Evolutionary conservation across 1,140 invertebrate species (phyloP).

Genomic region (Leptinotarsa defecta): DNA sequence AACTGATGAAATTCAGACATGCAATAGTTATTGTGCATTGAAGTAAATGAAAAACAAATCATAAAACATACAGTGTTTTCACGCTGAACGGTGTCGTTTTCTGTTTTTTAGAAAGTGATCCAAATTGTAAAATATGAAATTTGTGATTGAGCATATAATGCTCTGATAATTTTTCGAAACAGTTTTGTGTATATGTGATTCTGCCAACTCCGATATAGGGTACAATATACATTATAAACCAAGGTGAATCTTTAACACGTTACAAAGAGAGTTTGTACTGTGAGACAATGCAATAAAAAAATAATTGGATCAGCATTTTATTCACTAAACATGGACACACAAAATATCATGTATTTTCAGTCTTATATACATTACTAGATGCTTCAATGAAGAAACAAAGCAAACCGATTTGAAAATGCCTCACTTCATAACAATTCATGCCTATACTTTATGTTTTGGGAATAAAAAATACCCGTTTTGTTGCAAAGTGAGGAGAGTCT

Average conservation of each 20-base stretch:
- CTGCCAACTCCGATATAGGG: background rate
- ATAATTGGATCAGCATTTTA: conserved; percentile 29
- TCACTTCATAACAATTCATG: conserved; percentile 26
- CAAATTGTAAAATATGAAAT: background rate
- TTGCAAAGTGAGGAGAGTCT: conserved; percentile 35
- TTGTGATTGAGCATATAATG: too few relatives aligned
- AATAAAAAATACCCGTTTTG: conserved; percentile 26
- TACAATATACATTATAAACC: background rate
- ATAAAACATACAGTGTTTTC: too few relatives aligned
- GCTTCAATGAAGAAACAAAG: conserved; percentile 31
- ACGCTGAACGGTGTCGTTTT: background rate
- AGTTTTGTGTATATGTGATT: background rate
- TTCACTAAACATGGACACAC: conserved; percentile 47
- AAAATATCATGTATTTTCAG: conserved; percentile 49
- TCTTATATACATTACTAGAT: conserved; percentile 50
- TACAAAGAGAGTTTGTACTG: conserved; percentile 42
- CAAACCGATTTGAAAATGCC: conserved; percentile 22
- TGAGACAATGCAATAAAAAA: conserved; percentile 18
- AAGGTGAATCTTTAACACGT: conserved; percentile 1
- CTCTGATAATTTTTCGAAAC: too few relatives aligned
- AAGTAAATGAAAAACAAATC: too few relatives aligned
- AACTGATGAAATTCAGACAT: too few relatives aligned
- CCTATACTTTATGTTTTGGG: conserved; percentile 21
- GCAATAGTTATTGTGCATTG: too few relatives aligned
- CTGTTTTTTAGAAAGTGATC: conserved; percentile 4